Conservation (phyloP, 92 coral and sea anemone genomes). For the Phenganax stokvisi region DNA sequence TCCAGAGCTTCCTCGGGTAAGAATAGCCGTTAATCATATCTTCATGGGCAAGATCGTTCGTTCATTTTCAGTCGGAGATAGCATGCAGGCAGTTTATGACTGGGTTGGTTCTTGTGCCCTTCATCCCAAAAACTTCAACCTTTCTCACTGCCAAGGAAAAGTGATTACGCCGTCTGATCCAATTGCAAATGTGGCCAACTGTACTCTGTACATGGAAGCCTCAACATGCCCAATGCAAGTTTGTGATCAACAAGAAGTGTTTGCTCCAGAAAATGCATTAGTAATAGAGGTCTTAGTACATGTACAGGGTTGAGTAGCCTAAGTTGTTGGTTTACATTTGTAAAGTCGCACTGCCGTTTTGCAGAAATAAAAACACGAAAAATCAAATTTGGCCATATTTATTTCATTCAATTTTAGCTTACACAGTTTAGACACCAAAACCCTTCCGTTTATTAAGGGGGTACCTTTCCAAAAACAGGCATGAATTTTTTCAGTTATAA, state of each 20-base stretch:
- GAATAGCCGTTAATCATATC: conserved; percentile 46
- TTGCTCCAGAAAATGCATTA: too few relatives aligned
- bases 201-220: conserved; percentile 45
- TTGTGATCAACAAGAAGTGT: conserved; percentile 28
- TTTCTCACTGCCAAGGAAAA: conserved; percentile 36
- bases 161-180: conserved; percentile 32
- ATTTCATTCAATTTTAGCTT: background rate
- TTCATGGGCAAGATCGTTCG: conserved; percentile 45
- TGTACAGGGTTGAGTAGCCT: background rate
- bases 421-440: background rate
- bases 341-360: background rate
- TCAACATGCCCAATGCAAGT: conserved; percentile 21
- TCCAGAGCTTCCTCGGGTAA: conserved; percentile 38
- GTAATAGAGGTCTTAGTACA: background rate
- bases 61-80: conserved; percentile 36
- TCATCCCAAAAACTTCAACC: conserved; percentile 41
- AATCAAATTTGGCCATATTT: background rate
- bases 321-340: background rate
- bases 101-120: conserved; percentile 45
- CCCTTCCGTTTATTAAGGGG: background rate
- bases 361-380: background rate
- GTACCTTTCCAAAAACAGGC: background rate
- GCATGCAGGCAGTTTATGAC: conserved; percentile 51
- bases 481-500: background rate
- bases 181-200: conserved; percentile 19